Evolutionary conservation across 2,797 vertebrate species (phyloP).

Genomic region (Crax fasciolata): DNA sequence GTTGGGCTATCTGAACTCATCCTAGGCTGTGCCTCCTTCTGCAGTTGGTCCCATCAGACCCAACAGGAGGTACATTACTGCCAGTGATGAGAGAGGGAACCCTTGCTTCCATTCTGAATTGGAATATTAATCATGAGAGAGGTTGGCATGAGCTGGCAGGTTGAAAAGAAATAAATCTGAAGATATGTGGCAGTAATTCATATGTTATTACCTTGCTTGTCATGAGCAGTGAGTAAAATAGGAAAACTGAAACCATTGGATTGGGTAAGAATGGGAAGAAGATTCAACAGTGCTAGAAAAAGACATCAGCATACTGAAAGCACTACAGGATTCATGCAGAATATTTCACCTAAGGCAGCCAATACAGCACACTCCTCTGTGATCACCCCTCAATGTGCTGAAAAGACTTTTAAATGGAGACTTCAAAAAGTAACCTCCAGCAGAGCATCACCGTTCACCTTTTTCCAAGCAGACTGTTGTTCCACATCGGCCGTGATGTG

Average conservation of each 20-base stretch:
- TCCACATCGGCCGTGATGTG: neutral
- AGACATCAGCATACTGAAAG: constrained; percentile 25
- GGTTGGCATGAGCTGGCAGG: neutral
- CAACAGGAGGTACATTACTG: neutral
- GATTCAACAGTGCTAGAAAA: neutral
- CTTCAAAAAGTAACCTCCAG: neutral
- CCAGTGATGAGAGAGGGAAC: neutral
- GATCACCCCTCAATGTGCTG: neutral
- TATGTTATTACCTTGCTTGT: neutral
- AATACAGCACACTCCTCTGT: neutral
- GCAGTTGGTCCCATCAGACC: neutral
- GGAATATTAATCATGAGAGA: neutral
- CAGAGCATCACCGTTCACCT: neutral
- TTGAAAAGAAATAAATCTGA: neutral
- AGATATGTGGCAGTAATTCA: neutral
- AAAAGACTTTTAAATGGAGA: neutral
- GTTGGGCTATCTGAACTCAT: neutral
- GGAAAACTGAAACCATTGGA: neutral
- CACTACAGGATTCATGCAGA: constrained; percentile 1
- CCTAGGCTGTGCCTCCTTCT: neutral
- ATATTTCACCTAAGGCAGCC: constrained; percentile 37
- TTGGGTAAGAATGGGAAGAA: neutral
- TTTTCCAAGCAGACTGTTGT: neutral
- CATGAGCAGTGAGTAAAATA: neutral
- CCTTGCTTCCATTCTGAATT: neutral